These are phyloP conservation scores for Umimayanthus chanpuru DNA, from an alignment of 92 coral and sea anemone species.

Conservation along the genomic window DNA sequence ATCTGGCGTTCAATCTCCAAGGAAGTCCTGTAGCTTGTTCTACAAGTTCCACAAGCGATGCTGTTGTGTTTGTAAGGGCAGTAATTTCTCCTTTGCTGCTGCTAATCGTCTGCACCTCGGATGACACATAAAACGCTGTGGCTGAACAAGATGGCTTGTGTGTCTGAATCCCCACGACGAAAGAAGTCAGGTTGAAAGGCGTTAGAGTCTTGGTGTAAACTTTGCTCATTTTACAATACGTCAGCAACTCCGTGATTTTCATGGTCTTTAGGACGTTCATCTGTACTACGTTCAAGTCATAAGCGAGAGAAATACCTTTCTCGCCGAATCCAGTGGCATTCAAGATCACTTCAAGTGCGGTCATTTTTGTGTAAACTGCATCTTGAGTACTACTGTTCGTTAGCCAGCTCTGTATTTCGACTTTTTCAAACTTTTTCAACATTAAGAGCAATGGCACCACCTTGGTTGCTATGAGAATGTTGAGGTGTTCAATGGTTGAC, in stretches of 20 bases:
- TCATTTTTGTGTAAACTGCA: conserved; percentile 36
- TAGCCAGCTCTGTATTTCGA: conserved; percentile 48
- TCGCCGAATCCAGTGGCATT: neutral
- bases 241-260: conserved; percentile 41
- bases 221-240: conserved; percentile 52
- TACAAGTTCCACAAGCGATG: conserved; percentile 58
- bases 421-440: conserved; percentile 55
- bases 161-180: conserved; percentile 51
- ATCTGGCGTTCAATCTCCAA: conserved; percentile 67
- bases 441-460: conserved; percentile 24
- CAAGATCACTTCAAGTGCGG: conserved; percentile 40
- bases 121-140: conserved; percentile 58
- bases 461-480: conserved; percentile 35
- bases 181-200: conserved; percentile 43
- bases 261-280: no score
- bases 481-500: conserved; percentile 55
- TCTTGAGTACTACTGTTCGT: conserved; percentile 48
- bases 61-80: neutral
- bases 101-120: conserved; percentile 36
- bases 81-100: conserved; percentile 40
- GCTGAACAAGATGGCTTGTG: conserved; percentile 41
- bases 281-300: no score
- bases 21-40: conserved; percentile 60
- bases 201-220: conserved; percentile 41
- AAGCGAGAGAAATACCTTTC: no score